Base-by-base conservation (phyloP, 2,113 vertebrate genomes). In the Colius striatus region DNA sequence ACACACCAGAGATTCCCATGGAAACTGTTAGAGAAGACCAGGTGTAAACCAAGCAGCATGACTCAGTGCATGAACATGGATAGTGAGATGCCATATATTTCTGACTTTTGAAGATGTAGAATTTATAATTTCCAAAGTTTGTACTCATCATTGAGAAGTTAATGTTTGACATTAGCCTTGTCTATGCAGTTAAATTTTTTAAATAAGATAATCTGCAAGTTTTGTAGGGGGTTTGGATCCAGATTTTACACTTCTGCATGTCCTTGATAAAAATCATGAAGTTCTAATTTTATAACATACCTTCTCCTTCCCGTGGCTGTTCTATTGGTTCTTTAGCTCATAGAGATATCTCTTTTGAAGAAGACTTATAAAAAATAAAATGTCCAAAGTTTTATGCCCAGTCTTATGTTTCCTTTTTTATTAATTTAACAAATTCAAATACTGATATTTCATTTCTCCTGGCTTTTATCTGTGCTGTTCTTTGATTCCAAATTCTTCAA, bases 31-130 rank as follows among this genome's bases (percentile, higher is more conserved):
- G 68, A 80, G 66, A 58, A 73, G 61, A 58, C 5, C 26, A 48
- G 50, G 25, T n/a, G 51, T n/a, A 60, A 63, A 50, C 11, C 51
- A 41, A 73, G 5, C 7, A 65, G 30, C 14, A 60, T 70, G 55
- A n/a, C 26, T 78, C 38, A 8, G 19, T 41, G 34, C 12, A 10
- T 62, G 67, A 83, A 70, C 12, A 10, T 62, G 67, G 80, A 70
- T 10, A 22, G n/a, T 0, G 0, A 58, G 29, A 16, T 82, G 58
- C 51, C 26, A n/a, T 0, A 0, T 55, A 27, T 23, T 15, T 23
- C 29, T 83, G 79, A 84, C 11, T 83, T 54, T 22, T 65, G n/a
- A 76, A 34, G 21, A 63, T 74, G 48, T n/a, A n/a, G n/a, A n/a
- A n/a, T n/a, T n/a, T n/a, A n/a, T 48, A 41, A 85, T 65, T 88